Base-by-base conservation (phyloP, 2,113 vertebrate genomes). In the Genyomyrus donnyi region DNA sequence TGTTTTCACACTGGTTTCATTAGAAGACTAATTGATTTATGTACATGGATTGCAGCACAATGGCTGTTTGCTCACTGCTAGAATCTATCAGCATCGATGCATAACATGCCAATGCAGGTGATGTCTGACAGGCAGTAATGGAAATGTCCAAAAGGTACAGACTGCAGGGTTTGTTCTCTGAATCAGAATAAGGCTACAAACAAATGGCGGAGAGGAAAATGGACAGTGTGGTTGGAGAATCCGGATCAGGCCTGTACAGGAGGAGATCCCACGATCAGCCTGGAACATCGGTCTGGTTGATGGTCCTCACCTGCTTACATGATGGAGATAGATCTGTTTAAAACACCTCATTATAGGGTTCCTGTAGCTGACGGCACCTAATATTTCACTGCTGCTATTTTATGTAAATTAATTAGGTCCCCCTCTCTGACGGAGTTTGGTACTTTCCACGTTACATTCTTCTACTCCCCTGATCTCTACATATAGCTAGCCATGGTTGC, bases 11-110 rank as follows among this genome's bases (percentile, higher is more conserved):
- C 35, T 15, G 74, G 74, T 24, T 77, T 39, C 70, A 77, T 39
- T 77, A 35, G 27, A 39, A 80, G 74, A 80, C 74, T 80, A 42
- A 80, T 80, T 80, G 74, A 80, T 80, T 80, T 80, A 80, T 80
- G 35, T 42, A 42, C 74, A 80, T 42, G 74, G 5, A 39, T 80
- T 42, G 35, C 74, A 35, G 15, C 74, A 42, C 17, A 42, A 80
- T 19, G 35, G 31, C 31, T 80, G 74, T 80, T 80, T 80, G 74
- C 35, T 80, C 74, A 42, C 39, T 80, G 74, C 74, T 39, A 39
- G 74, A 80, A 80, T 42, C 74, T 80, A 42, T 80, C 74, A 80
- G 15, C 35, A 80, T 80, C 4, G 74, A 42, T 80, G 74, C 35
- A 80, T 42, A 42, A 80, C 19, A 80, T 80, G 31, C 35, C 74